phyloP scores from a whole-genome alignment of 2,113 vertebrate species.

The Arenaria interpres region DNA sequence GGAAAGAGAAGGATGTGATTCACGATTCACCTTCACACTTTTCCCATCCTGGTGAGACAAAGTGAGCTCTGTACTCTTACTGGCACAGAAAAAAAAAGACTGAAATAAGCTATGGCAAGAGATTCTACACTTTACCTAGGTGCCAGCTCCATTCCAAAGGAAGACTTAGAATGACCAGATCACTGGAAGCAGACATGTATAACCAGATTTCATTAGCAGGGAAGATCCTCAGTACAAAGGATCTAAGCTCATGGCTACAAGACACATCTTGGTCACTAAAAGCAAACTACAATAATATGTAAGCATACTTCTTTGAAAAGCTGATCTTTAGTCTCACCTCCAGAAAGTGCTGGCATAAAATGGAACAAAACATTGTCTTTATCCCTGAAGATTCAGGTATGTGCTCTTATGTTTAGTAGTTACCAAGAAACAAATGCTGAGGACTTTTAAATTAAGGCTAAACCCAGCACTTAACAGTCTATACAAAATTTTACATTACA shows the following conservation, averaged over 20 bases:
- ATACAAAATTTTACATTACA: not conserved
- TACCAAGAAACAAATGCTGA: not conserved
- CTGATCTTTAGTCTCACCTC: not conserved
- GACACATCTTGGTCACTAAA: not conserved
- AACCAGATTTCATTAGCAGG: not conserved
- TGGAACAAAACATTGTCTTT: not conserved
- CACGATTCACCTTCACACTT: not conserved
- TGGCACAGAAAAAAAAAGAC: not conserved
- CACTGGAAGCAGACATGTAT: not conserved
- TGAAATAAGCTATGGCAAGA: not conserved
- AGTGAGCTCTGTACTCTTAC: not conserved
- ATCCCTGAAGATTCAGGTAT: not conserved
- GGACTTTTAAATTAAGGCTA: not conserved
- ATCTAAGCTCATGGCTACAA: not conserved
- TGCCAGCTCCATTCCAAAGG: not conserved
- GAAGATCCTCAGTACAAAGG: not conserved
- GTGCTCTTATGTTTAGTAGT: not conserved
- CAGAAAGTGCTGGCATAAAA: not conserved
- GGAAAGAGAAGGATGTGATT: not conserved
- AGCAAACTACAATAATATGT: rapidly evolving
- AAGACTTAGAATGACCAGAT: not conserved
- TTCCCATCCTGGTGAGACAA: not conserved
- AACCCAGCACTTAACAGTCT: not conserved
- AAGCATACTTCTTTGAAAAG: not conserved
- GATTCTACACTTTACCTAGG: not conserved